A percentile compares a stretch with the other conserved stretches of the same genome.
Conservation (phyloP, 2,888 invertebrate genomes). For the Bursaphelenchus okinawaensis region DNA sequence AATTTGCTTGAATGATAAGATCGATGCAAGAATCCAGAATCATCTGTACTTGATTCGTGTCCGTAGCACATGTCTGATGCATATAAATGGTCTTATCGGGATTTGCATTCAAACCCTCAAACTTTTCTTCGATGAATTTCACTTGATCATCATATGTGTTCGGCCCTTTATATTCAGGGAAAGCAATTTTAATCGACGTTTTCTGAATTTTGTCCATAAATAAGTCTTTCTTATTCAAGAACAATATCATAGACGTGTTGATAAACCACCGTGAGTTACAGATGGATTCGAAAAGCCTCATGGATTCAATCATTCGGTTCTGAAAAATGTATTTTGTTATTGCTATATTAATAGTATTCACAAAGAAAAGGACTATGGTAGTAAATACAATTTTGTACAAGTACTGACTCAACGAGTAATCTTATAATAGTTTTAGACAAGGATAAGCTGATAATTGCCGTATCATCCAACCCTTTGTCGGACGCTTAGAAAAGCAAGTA, state of each 20-base stretch:
- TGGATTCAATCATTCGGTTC: constrained; percentile 57
- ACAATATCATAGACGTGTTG: constrained; percentile 57
- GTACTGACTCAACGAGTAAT: too few species aligned
- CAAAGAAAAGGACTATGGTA: too few species aligned
- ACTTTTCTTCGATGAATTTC: constrained; percentile 99
- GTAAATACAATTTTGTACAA: too few species aligned
- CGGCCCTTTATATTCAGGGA: constrained; percentile 63
- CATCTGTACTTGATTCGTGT: constrained; percentile 64
- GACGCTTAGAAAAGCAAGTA: too few species aligned
- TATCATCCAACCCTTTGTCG: too few species aligned
- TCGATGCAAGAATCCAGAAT: constrained; percentile 54
- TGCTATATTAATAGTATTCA: too few species aligned
- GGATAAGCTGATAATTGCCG: too few species aligned
- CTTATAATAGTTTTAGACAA: too few species aligned
- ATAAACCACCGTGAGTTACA: constrained; percentile 57
- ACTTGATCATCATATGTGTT: constrained; percentile 94
- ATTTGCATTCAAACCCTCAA: constrained; percentile 99
- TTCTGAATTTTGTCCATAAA: constrained; percentile 53
- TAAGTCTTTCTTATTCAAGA: constrained; percentile 55
- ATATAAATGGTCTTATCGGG: constrained; percentile 97
- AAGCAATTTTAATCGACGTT: constrained; percentile 43
- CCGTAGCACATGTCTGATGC: constrained; percentile 92
- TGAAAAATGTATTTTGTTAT: constrained; percentile 34
- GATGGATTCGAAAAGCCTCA: constrained; percentile 56
- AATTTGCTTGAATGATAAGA: constrained; percentile 57